Evolutionary conservation across 2,888 invertebrate genomes (phyloP), one percentile per base, ranked within the genome.

Genomic region (Congeria kusceri): DNA sequence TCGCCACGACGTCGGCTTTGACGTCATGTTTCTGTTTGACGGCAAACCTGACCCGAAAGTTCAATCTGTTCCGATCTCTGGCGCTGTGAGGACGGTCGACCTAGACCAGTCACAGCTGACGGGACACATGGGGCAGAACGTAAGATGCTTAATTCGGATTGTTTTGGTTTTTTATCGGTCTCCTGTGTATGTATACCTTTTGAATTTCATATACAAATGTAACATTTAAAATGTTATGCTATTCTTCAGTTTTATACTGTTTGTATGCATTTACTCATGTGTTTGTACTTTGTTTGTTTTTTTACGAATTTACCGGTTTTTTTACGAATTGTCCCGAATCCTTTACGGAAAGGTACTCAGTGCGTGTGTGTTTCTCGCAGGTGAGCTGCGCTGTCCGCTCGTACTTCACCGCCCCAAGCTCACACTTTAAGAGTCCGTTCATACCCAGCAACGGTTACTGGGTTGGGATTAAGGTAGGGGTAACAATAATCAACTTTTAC

Each of bases 391-490:
- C 44, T 46, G 83, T 83, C 15, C 23, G 63, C 5, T 58, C 68
- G 13, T 77, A 69, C 59, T 80, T 80, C 66, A 25, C 20, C 18
- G 44, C 47, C 1, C 71, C 77, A 2, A 20, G 53, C 9, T 5
- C 4, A 18, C 23, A 23, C 25, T 28, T 64, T 5, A 80, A 69
- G 58, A 59, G 83, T 11, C 83, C 83, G 13, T 44, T 28, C 2
- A 58, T 80, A 18, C 75, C 74, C 5, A 83, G 80, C 27, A 80
- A 77, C 32, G 77, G 70, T 1, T 88, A 87, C 69, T 78, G 77
- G 71, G 72, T 84, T 56, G 85, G 87, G 49, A 87, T 89, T 9
- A 83, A 84, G 81, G 89, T 88, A 66, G 76, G 65, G n/a, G n/a
- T n/a, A n/a, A n/a, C n/a, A n/a, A n/a, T n/a, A n/a, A n/a, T n/a